phyloP scores from a whole-genome alignment of 1,140 invertebrate species.

The Drosophila sp. region DNA sequence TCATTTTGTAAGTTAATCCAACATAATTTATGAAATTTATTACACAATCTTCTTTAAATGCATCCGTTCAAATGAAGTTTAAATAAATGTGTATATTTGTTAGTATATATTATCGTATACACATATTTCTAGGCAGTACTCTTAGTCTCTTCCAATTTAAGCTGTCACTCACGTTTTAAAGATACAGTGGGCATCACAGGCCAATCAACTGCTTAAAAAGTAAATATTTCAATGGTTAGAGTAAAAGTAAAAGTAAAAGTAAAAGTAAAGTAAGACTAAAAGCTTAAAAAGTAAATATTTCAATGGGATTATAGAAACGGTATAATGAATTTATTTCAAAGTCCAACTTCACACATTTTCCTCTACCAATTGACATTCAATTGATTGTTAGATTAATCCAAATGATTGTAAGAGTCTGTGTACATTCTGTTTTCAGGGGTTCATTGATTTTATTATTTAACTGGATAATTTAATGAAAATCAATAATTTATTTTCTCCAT shows the following conservation, averaged over 20 bases:
- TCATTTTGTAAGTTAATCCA: constrained; percentile 1
- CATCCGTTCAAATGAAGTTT: not conserved
- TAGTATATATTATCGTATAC: not conserved
- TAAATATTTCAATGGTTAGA: too few species aligned
- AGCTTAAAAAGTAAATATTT: not conserved
- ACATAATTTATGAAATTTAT: not conserved
- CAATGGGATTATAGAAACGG: not conserved
- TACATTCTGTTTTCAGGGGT: too few species aligned
- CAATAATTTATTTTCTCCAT: too few species aligned
- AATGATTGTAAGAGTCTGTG: too few species aligned
- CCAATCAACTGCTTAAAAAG: not conserved
- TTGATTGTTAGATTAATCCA: not conserved
- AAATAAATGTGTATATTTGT: not conserved
- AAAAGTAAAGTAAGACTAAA: too few species aligned
- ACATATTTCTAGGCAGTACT: not conserved
- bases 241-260: too few species aligned
- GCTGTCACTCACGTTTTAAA: not conserved
- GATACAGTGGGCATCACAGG: not conserved
- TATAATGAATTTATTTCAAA: not conserved
- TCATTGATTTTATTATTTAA: too few species aligned
- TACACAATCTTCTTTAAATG: not conserved
- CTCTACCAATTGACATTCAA: not conserved
- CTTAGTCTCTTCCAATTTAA: constrained; percentile 4
- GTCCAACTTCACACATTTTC: not conserved
- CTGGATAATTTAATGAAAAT: too few species aligned